Percentiles rank a stretch among this genome's conserved stretches.
These are phyloP conservation scores for Eupithecia dodoneata DNA, from an alignment of 2,888 invertebrate genomes.

Conservation along the genomic window DNA sequence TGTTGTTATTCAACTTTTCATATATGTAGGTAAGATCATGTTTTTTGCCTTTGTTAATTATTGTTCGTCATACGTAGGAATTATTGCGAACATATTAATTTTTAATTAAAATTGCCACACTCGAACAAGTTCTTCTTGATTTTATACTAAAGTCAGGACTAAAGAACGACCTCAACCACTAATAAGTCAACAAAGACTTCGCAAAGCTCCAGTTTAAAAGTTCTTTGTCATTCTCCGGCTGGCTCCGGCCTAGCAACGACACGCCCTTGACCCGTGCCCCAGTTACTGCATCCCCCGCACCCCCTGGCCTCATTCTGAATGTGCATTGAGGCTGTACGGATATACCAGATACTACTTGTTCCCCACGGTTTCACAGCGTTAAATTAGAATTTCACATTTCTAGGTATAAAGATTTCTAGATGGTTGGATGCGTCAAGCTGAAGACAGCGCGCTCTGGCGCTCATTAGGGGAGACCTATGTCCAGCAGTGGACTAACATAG, in stretches of 20 bases:
- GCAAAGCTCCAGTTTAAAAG: not conserved
- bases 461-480: too few species aligned
- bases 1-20: not conserved
- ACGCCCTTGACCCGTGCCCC: conserved; percentile 3
- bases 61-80: too few species aligned
- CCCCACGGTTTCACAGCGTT: too few species aligned
- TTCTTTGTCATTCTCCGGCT: not conserved
- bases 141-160: not conserved
- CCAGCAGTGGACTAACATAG: too few species aligned
- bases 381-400: too few species aligned
- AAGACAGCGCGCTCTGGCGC: too few species aligned
- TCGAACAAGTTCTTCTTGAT: not conserved
- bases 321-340: conserved; percentile 4
- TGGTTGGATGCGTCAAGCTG: too few species aligned
- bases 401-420: too few species aligned
- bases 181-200: not conserved
- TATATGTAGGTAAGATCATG: not conserved
- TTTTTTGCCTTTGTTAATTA: too few species aligned
- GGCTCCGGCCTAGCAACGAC: not conserved
- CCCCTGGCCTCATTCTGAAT: not conserved
- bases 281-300: not conserved
- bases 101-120: not conserved
- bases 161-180: not conserved
- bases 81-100: too few species aligned
- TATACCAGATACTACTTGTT: not conserved